These are phyloP conservation scores for Bujurquina vittata DNA, from an alignment of 2,113 vertebrate species.

Conservation along the genomic window DNA sequence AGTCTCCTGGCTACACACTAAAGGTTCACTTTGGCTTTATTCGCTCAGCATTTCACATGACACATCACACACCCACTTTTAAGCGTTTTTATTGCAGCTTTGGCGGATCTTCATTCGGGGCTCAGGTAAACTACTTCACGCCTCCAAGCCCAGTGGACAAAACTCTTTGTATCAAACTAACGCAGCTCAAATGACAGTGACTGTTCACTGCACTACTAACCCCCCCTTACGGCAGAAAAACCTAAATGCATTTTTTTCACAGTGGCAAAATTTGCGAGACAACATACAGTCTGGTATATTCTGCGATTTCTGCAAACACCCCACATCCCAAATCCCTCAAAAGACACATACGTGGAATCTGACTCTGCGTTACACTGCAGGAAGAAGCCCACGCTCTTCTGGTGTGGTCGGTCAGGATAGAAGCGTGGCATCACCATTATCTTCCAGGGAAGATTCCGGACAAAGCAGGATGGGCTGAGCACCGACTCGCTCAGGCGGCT, in stretches of 20 bases:
- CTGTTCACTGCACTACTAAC: neutral
- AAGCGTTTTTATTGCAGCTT: neutral
- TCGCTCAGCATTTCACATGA: neutral
- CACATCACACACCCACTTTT: neutral
- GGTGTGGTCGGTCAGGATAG: conserved; percentile 96
- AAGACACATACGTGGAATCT: conserved; percentile 93
- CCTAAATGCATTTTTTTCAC: neutral
- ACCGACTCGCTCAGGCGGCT: conserved; percentile 97
- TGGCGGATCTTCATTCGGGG: neutral
- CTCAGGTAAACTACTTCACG: neutral
- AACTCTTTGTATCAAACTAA: neutral
- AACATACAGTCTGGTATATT: neutral
- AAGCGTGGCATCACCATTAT: conserved; percentile 99
- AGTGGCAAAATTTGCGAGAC: neutral
- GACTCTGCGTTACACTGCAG: conserved; percentile 99
- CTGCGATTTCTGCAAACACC: no score
- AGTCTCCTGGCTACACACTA: neutral
- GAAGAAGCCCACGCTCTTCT: conserved; percentile 99
- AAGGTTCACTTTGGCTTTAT: neutral
- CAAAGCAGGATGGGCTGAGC: conserved; percentile 97
- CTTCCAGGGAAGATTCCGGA: conserved; percentile 98
- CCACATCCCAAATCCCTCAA: neutral
- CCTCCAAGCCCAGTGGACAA: neutral
- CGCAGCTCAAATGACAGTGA: neutral
- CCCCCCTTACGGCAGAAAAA: neutral